Evolutionary conservation across 1,140 invertebrate species (phyloP), one percentile per base, ranked within the genome.

Genomic region (Eriocheir sinensis): DNA sequence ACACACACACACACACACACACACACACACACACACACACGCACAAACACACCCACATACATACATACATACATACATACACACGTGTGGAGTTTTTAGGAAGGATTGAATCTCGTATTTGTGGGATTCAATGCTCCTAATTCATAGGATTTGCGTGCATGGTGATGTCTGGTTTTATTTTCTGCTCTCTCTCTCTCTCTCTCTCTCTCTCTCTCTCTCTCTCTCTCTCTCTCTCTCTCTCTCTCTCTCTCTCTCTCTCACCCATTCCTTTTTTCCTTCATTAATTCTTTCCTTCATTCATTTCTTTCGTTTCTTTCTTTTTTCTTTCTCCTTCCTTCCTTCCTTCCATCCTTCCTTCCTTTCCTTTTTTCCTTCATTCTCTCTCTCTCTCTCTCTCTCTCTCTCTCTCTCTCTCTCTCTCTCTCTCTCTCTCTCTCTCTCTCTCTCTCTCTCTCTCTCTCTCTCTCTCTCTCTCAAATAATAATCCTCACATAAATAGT

Each of bases 391-490:
- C 9, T 38, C 40, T 8, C 0, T 38, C 0, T 4, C 9, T 86
- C 83, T 40, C 83, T 41, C 81, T 36, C 83, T 40, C 83, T 40
- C 83, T 4, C 83, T 40, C 83, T 86, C 83, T 27, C 36, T 40
- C 83, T 40, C 83, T 85, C 81, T 21, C 81, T 85, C 8, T 53
- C 53, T 38, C 85, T 34, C 93, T 41, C 83, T 27, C 40, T 79
- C 34, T 60, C 93, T 89, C 93, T 0, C 93, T 34, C 48, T 60
- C 48, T 30, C 83, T 34, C 85, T 41, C 48, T 60, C 83, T 86
- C n/a, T n/a, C n/a, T n/a, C n/a, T 34, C 81, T 32, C 81, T n/a
- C 3, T 6, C 34, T 81, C 81, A 30, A 85, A 12, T 85, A 34
- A 36, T 85, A 8, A 85, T 4, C 81, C n/a, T n/a, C n/a, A n/a